Conservation (phyloP, 2,797 vertebrate species). For the Sternarchorhynchus goeldii region DNA sequence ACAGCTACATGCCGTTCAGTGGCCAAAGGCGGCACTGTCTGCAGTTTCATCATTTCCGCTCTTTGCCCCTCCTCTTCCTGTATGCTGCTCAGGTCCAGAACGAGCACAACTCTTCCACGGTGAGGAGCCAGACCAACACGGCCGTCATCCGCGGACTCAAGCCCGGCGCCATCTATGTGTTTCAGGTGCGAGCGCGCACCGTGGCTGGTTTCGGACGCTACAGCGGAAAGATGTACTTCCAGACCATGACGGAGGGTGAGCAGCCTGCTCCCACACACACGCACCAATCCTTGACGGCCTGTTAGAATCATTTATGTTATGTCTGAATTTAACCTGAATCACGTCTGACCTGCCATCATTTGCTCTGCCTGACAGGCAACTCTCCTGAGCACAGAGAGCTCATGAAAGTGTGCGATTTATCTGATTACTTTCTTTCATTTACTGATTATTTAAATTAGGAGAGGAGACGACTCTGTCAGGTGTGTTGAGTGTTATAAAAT, state of each 20-base stretch:
- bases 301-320: neutral
- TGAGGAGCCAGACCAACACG: slow-evolving; percentile 96
- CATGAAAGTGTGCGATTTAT: too few species aligned
- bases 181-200: slow-evolving; percentile 97
- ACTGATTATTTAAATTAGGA: neutral
- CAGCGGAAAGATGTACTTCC: slow-evolving; percentile 99
- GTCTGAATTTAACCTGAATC: neutral
- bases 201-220: slow-evolving; percentile 97
- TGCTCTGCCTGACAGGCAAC: too few species aligned
- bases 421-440: too few species aligned
- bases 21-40: slow-evolving; percentile 28
- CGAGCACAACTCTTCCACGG: slow-evolving; percentile 86
- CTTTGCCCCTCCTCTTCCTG: slow-evolving; percentile 31
- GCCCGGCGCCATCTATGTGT: slow-evolving; percentile 96
- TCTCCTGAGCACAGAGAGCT: too few species aligned
- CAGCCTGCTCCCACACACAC: slow-evolving; percentile 13
- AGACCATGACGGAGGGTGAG: slow-evolving; percentile 99
- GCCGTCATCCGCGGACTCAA: slow-evolving; percentile 92
- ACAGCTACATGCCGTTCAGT: too few species aligned
- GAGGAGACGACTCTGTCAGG: neutral
- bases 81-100: slow-evolving; percentile 83
- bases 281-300: too few species aligned
- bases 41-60: neutral
- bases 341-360: neutral
- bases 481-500: neutral